Evolutionary conservation across 2,797 vertebrate genomes (phyloP).

Genomic region (Anniella stebbinsi): DNA sequence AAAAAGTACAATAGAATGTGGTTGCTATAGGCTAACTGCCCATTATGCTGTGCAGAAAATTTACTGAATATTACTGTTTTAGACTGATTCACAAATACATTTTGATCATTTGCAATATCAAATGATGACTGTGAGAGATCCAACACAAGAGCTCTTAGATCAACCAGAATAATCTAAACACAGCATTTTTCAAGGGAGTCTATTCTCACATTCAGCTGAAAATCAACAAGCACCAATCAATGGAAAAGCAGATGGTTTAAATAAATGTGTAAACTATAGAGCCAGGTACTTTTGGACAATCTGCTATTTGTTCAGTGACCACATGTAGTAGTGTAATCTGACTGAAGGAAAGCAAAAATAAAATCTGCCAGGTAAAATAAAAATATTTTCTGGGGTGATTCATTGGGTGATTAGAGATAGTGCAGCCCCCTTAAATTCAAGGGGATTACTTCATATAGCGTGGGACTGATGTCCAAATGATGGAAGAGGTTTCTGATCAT

Average conservation of each 20-base stretch:
- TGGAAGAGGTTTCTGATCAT: too few relatives aligned
- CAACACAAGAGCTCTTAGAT: background rate
- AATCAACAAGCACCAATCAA: background rate
- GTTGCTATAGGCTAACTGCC: constrained; percentile 15
- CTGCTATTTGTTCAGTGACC: background rate
- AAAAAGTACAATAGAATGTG: constrained; percentile 32
- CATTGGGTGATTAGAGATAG: background rate
- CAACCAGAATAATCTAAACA: background rate
- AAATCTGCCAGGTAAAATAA: background rate
- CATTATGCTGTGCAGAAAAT: background rate
- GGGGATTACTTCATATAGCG: too few relatives aligned
- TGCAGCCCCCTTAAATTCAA: too few relatives aligned
- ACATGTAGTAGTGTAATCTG: background rate
- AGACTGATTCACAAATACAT: background rate
- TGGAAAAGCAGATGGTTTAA: background rate
- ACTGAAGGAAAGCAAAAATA: background rate
- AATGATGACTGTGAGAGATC: background rate
- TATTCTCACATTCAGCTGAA: background rate
- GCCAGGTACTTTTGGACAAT: background rate
- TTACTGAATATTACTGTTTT: background rate
- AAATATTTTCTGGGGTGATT: background rate
- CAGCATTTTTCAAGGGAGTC: background rate
- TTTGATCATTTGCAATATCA: background rate
- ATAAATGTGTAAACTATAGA: background rate
- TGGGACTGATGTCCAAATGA: too few relatives aligned